A percentile compares a stretch with the other conserved stretches of the same genome.
Evolutionary conservation across 2,797 vertebrate species (phyloP).

Genomic region (Gallinago nigripennis): DNA sequence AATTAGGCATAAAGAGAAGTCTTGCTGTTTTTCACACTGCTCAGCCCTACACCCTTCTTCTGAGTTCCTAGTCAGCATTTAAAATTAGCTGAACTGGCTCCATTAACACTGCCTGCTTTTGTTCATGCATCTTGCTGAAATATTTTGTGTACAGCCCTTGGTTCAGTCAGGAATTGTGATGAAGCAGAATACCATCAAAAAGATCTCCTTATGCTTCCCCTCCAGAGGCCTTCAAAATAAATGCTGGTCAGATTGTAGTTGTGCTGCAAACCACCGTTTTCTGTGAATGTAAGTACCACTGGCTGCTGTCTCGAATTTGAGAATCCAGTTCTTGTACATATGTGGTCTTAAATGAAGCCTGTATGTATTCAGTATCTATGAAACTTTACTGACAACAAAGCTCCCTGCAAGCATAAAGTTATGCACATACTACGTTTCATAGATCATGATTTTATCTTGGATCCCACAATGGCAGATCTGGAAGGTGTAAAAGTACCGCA

Average conservation of each 20-base stretch:
- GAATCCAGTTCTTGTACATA: accelerated
- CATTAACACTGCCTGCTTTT: neutral
- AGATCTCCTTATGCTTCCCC: neutral
- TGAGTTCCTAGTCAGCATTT: neutral
- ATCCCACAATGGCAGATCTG: neutral
- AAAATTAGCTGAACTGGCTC: neutral
- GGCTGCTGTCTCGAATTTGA: accelerated
- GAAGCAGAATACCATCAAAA: neutral
- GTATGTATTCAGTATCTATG: accelerated
- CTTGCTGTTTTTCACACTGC: neutral
- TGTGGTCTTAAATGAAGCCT: neutral
- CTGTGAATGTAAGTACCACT: neutral
- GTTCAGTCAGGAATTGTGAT: neutral
- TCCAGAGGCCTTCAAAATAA: neutral
- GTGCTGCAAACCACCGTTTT: neutral
- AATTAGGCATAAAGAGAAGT: neutral
- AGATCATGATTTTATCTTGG: neutral
- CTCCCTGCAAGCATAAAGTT: neutral
- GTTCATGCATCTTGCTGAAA: neutral
- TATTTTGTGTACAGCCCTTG: neutral
- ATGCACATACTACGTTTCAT: accelerated
- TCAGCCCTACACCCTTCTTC: neutral
- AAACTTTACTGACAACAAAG: neutral
- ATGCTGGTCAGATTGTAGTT: accelerated
- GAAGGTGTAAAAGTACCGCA: neutral